Evolutionary conservation across 2,797 vertebrate genomes (phyloP).

Genomic region (Ammospiza maritima): DNA sequence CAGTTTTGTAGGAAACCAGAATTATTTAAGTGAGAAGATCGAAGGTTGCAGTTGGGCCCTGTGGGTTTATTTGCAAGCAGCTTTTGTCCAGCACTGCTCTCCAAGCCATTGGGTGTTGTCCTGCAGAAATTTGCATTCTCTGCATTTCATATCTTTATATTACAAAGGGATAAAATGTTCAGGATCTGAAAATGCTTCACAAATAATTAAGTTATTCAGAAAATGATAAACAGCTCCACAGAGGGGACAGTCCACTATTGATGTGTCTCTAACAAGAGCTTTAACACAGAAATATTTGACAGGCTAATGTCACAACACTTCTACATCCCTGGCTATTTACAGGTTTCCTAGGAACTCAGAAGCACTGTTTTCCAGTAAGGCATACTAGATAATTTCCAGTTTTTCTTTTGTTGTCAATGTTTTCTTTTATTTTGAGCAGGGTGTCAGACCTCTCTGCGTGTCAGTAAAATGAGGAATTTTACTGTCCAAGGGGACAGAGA

Average conservation of each 20-base stretch:
- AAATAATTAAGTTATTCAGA: neutral
- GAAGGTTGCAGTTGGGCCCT: neutral
- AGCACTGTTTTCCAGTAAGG: neutral
- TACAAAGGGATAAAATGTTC: neutral
- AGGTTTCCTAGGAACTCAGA: neutral
- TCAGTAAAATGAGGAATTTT: neutral
- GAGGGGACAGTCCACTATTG: neutral
- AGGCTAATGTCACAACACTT: neutral
- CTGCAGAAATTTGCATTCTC: neutral
- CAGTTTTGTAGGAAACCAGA: neutral
- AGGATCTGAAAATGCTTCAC: neutral
- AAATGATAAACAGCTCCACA: neutral
- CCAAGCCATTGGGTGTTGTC: neutral
- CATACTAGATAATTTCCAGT: neutral
- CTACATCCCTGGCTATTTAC: neutral
- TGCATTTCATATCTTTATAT: neutral
- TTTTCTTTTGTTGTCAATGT: neutral
- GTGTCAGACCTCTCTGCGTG: neutral
- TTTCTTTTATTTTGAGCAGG: neutral
- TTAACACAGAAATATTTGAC: neutral
- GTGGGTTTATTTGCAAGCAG: neutral
- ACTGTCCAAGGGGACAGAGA: neutral
- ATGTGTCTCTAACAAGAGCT: neutral
- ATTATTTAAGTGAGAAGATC: neutral
- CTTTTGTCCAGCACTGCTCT: neutral